Base-by-base conservation (phyloP, 2,888 invertebrate genomes). In the Axea sp. region DNA sequence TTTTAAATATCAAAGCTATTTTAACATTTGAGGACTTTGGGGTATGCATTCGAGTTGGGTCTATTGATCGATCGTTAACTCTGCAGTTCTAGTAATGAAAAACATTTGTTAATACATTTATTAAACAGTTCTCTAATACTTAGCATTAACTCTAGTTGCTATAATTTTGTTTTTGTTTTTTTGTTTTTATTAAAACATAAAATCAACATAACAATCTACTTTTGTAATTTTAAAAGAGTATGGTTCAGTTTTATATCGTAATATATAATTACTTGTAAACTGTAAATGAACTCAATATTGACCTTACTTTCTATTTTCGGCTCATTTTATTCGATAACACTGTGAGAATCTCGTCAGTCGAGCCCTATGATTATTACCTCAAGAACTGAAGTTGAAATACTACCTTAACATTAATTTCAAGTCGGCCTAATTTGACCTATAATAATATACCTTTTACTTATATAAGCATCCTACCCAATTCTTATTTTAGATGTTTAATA, bases 321-420 rank as follows among this genome's bases (percentile, higher is more conserved):
- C 19, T 45, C 39, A 43, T 35, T 37, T 35, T 45, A 33, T 35
- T 68, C 22, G 41, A 37, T 30, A 28, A 43, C 51, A 8, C 49
- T 68, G 59, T 53, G 60, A 60, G 68, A 68, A 68, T 60, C 45
- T 53, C 45, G 30, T 60, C 33, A 33, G 39, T 41, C 53, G 19
- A 43, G 26, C 65, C 68, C 68, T 68, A 53, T 68, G 68, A 68
- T 68, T 68, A 68, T 60, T 60, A 45, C 33, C 37, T 19, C 30
- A 53, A 68, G 51, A 43, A 59, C 53, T 35, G 43, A 19, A 60
- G 59, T 41, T 47, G 30, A 68, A 68, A 68, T 59, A 59, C 68
- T 68, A 49, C 68, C 59, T 68, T 67, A 14, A 49, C 49, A 39
- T 41, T n/a, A 51, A 41, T 37, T 45, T 31, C 26, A 43, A 59